These are phyloP conservation scores for Drosophila kurseongensis DNA, from an alignment of 1,140 invertebrate species.

Conservation along the genomic window DNA sequence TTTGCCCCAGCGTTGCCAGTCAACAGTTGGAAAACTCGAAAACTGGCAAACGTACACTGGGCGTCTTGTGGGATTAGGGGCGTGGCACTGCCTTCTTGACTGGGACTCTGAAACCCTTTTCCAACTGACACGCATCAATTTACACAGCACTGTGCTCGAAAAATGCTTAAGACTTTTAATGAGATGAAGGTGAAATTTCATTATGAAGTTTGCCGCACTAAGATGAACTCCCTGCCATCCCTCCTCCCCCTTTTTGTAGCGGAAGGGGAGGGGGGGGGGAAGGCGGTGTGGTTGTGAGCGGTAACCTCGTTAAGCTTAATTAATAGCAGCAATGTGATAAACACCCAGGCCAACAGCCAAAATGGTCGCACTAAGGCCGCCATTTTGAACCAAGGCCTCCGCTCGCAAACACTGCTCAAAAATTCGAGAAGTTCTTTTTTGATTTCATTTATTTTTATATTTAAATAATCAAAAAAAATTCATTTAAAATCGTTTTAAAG, in stretches of 20 bases:
- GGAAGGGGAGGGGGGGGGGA: conserved; percentile 38
- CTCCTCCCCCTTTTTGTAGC: neutral
- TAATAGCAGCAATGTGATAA: conserved; percentile 85
- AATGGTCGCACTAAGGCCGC: conserved; percentile 67
- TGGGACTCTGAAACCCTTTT: conserved; percentile 35
- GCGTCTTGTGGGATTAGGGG: conserved; percentile 35
- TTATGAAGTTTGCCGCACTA: conserved; percentile 73
- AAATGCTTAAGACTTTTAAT: conserved; percentile 82
- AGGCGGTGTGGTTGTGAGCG: conserved; percentile 71
- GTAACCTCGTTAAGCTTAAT: conserved; percentile 85
- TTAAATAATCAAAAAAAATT: no score
- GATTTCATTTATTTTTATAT: neutral
- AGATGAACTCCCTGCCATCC: conserved; percentile 40
- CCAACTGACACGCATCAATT: conserved; percentile 66
- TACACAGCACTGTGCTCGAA: conserved; percentile 39
- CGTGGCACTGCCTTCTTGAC: conserved; percentile 41
- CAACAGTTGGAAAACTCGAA: conserved; percentile 23
- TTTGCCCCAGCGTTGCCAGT: conserved; percentile 48
- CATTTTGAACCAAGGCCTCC: conserved; percentile 55
- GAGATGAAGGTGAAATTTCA: conserved; percentile 84
- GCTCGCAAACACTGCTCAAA: neutral
- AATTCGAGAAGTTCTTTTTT: neutral
- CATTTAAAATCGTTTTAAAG: no score
- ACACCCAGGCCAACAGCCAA: conserved; percentile 67
- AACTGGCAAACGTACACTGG: conserved; percentile 12